Evolutionary conservation across 2,888 invertebrate genomes (phyloP), one percentile per base, ranked within the genome.

Genomic region (Pachliopta kotzebuea): DNA sequence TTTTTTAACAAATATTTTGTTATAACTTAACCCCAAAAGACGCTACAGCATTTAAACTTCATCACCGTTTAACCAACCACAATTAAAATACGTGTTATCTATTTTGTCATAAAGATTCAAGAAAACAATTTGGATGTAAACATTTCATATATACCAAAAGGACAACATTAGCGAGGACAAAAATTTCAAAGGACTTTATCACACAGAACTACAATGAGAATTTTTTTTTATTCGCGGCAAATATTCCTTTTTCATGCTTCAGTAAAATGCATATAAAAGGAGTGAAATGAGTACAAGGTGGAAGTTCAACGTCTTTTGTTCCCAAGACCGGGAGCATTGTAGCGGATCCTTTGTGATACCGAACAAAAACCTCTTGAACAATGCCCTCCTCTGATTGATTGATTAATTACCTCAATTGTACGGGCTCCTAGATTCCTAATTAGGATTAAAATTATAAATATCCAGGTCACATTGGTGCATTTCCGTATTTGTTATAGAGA

Each of bases 291-390:
- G 68, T 69, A 68, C 69, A 72, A 81, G 82, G 81, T 83, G 78
- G 81, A 78, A 84, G 86, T 85, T 87, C 84, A 81, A 72, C 69
- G 70, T 72, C 78, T 75, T 75, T 78, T 75, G 76, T 76, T 70
- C 72, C 52, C 52, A 75, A 75, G 77, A 74, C 73, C 70, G 74
- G 72, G 68, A 69, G 78, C 79, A 78, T 80, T 79, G 76, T 78
- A 68, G 70, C 70, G 71, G 70, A 70, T 74, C 83, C 81, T 84
- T 87, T 85, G 86, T 80, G 68, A 70, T 60, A 59, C 65, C 49
- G 81, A 82, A 85, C 84, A 84, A 85, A 63, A 83, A 84, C 77
- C 76, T 72, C 65, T 56, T 64, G 76, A 83, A 88, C 86, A 88
- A 86, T 80, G 74, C 71, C 69, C 74, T 67, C 68, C 66, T 70